Percentiles rank a stretch among this genome's conserved stretches.
Conservation (phyloP, 2,113 vertebrate species). For the Percopsis transmontana region DNA sequence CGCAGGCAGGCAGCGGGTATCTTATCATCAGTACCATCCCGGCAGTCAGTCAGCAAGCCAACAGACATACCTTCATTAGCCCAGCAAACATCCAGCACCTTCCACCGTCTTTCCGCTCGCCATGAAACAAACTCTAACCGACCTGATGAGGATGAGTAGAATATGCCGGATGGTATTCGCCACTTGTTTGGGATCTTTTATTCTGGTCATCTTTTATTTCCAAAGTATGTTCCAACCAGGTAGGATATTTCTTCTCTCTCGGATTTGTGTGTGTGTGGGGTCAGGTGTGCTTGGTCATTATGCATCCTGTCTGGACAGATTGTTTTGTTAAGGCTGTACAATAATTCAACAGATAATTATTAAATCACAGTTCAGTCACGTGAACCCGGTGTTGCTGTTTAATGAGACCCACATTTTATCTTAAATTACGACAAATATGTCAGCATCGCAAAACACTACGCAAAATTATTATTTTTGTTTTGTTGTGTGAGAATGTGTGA, state of each 20-base stretch:
- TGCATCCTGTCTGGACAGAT: constrained; percentile 19
- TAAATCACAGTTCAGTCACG: constrained; percentile 14
- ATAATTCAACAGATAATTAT: constrained; percentile 26
- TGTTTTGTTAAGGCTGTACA: constrained; percentile 6
- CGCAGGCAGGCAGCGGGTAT: constrained; percentile 21
- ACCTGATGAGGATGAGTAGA: constrained; percentile 94
- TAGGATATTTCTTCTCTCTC: constrained; percentile 69
- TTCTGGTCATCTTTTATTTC: constrained; percentile 98
- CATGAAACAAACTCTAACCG: constrained; percentile 92
- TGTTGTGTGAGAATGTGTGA: constrained; percentile 14
- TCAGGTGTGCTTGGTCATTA: not conserved
- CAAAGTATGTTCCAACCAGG: constrained; percentile 99
- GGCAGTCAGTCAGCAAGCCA: constrained; percentile 31
- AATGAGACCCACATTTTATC: not conserved
- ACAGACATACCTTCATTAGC: constrained; percentile 24
- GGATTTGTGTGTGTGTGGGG: constrained; percentile 14
- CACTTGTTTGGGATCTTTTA: constrained; percentile 96
- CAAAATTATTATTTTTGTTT: not conserved
- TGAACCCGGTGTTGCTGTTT: not conserved
- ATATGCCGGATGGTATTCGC: constrained; percentile 94
- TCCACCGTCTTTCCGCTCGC: constrained; percentile 35
- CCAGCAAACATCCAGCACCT: constrained; percentile 23
- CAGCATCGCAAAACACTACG: not conserved
- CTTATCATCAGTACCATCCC: constrained; percentile 67
- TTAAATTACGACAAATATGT: not conserved